These are phyloP conservation scores for Spialia ferax DNA, from an alignment of 2,888 invertebrate genomes.

Conservation along the genomic window DNA sequence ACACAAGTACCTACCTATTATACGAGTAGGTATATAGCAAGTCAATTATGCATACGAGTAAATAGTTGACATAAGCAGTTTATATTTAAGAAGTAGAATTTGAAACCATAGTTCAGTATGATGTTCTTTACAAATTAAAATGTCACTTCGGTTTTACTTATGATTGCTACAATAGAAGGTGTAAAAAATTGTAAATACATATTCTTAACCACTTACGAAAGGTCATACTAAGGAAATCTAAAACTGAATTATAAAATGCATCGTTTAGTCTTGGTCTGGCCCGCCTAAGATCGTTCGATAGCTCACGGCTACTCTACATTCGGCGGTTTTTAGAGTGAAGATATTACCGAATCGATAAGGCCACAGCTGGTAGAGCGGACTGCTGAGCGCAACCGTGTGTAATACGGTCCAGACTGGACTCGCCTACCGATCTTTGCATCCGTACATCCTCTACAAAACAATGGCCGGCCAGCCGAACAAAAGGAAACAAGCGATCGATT, in stretches of 20 bases:
- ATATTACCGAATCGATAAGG: constrained; percentile 36
- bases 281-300: constrained; percentile 21
- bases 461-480: constrained; percentile 61
- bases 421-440: constrained; percentile 55
- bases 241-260: not conserved
- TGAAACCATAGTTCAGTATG: too few species aligned
- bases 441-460: constrained; percentile 57
- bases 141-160: too few species aligned
- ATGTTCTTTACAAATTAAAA: too few species aligned
- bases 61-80: too few species aligned
- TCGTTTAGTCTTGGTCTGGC: constrained; percentile 1
- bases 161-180: too few species aligned
- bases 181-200: too few species aligned
- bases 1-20: not conserved
- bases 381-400: constrained; percentile 80
- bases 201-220: not conserved
- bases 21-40: too few species aligned
- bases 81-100: too few species aligned
- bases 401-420: constrained; percentile 68
- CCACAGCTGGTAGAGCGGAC: constrained; percentile 59
- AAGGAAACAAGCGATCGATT: constrained; percentile 69
- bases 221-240: not conserved
- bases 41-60: too few species aligned
- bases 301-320: constrained; percentile 37
- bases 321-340: constrained; percentile 36